phyloP scores from a whole-genome alignment of 1,140 invertebrate genomes.

The Trypoxylus dichotomus region DNA sequence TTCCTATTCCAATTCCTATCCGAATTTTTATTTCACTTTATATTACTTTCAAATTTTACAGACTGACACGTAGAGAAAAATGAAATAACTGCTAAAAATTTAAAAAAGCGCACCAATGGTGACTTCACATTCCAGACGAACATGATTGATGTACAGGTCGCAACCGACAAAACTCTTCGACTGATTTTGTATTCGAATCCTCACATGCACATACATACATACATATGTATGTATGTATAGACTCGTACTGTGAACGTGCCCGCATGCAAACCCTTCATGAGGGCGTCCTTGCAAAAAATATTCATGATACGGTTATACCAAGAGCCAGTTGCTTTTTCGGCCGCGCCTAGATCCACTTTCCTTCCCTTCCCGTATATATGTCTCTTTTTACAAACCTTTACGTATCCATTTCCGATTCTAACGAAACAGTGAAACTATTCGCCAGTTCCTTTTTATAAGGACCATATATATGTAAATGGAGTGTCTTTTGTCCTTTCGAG shows the following conservation, averaged over 20 bases:
- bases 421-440: constrained; percentile 24
- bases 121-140: no score
- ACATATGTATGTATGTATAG: no score
- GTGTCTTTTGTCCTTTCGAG: constrained; percentile 13
- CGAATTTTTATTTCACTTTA: no score
- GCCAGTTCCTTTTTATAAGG: constrained; percentile 11
- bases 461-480: constrained; percentile 22
- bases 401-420: constrained; percentile 19
- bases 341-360: not conserved
- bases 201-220: not conserved
- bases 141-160: no score
- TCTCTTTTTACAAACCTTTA: constrained; percentile 13
- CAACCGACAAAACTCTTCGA: no score
- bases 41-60: no score
- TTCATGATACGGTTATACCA: constrained; percentile 13
- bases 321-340: constrained; percentile 10
- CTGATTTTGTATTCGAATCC: no score
- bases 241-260: not conserved
- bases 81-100: no score
- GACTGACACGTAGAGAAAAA: no score
- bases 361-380: constrained; percentile 1
- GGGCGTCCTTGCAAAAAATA: constrained; percentile 8
- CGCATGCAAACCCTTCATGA: not conserved
- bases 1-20: no score
- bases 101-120: no score